These are phyloP conservation scores for Allacma fusca DNA, from an alignment of 2,888 invertebrate species.

Conservation along the genomic window DNA sequence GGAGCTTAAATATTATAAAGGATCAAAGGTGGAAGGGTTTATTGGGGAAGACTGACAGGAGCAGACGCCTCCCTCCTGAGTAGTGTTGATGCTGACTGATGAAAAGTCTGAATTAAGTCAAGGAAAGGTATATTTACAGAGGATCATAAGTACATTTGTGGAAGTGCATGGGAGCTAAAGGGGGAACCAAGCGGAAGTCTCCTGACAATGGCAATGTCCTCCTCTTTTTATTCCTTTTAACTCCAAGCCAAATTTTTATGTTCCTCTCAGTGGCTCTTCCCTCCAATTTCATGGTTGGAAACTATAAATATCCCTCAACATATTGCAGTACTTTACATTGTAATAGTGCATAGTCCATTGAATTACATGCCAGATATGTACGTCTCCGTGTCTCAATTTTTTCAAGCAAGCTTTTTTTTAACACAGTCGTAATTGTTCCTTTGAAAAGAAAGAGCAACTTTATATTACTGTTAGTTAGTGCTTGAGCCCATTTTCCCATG, in stretches of 20 bases:
- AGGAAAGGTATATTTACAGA: not conserved
- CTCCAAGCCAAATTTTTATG: not conserved
- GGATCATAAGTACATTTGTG: not conserved
- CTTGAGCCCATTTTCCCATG: no score
- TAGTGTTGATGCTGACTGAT: not conserved
- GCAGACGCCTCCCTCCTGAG: not conserved
- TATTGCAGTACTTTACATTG: not conserved
- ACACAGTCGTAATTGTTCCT: no score
- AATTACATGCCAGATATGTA: no score
- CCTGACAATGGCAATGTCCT: slow-evolving; percentile 23
- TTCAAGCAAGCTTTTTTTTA: no score
- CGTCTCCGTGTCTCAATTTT: no score
- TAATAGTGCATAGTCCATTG: no score
- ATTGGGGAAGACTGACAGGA: not conserved
- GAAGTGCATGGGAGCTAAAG: not conserved
- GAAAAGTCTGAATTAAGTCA: not conserved
- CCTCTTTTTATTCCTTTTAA: not conserved
- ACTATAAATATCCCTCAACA: not conserved
- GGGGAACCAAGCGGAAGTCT: slow-evolving; percentile 7
- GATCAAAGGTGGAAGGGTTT: not conserved
- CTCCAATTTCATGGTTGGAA: no score
- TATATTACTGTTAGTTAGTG: no score
- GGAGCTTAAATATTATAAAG: not conserved
- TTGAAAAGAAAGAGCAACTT: no score
- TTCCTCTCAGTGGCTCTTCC: not conserved